These are phyloP conservation scores for Hippocampus guttulatus DNA, from an alignment of 2,113 vertebrate species.

Conservation along the genomic window DNA sequence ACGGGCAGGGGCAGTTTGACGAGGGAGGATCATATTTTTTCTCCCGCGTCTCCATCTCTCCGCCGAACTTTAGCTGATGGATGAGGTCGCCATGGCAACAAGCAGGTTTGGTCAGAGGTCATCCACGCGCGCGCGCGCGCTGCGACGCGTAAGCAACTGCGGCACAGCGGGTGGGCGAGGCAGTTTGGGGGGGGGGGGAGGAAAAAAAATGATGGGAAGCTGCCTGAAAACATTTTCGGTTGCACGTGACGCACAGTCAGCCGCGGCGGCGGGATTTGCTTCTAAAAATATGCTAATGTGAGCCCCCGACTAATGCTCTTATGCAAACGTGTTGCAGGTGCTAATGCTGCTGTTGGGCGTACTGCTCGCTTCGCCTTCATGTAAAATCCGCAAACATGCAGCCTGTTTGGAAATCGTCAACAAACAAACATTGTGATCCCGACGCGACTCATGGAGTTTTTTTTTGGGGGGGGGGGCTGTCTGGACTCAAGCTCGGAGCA, in stretches of 20 bases:
- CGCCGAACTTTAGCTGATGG: slow-evolving; percentile 27
- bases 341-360: neutral
- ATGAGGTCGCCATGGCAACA: slow-evolving; percentile 44
- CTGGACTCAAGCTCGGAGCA: neutral
- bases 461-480: neutral
- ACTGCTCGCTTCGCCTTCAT: neutral
- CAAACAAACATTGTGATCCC: neutral
- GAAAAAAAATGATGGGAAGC: neutral
- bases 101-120: slow-evolving; percentile 6
- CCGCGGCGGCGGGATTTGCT: neutral
- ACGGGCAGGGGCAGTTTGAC: neutral
- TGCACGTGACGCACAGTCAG: neutral
- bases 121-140: neutral
- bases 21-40: neutral
- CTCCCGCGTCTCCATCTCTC: slow-evolving; percentile 9
- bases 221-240: neutral
- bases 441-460: neutral
- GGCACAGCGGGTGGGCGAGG: neutral
- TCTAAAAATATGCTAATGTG: slow-evolving; percentile 4
- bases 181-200: neutral
- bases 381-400: neutral
- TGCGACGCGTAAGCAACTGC: neutral
- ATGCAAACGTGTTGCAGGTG: neutral
- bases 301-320: neutral
- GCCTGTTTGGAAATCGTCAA: neutral